Evolutionary conservation across 2,888 invertebrate species (phyloP), one percentile per base, ranked within the genome.

Genomic region (Perizoma flavofasciatum): DNA sequence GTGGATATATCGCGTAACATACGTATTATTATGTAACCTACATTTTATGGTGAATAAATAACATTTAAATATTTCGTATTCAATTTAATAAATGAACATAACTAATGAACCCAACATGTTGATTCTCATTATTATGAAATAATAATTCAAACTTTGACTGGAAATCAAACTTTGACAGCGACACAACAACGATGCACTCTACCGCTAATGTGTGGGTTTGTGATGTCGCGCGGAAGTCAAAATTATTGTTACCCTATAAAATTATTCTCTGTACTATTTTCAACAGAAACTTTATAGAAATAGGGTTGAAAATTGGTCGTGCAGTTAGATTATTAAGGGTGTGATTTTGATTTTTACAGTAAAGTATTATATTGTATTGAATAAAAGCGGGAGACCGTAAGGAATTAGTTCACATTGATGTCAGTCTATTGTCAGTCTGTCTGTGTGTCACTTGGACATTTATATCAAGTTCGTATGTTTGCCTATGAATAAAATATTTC

Each of bases 361-460:
- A 68, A 69, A 66, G 67, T 72, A 71, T 71, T 68, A 72, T 76
- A 75, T 75, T 70, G 74, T 70, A 78, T 79, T 79, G 82, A 82
- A 85, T 82, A 75, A 83, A 83, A 78, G 86, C 84, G 85, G 78
- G 80, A 83, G 72, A 85, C 85, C 89, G 89, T 88, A 88, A 86
- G 88, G 82, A 92, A 91, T 92, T 90, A 91, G 88, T 77, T 79
- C 77, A 79, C 86, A 89, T 89, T 91, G 85, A 89, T 83, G 82
- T 80, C 80, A 70, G 63, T 55, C 63, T 67, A 71, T 80, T 85
- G 85, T 84, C 82, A 66, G 72, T 74, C 77, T 68, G 66, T 41
- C 61, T 49, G 69, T 73, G 73, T 79, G 78, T 77, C 74, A 75
- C 56, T 59, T 50, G 49, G 58, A 61, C 57, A 43, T 56, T 55